Percentiles rank a stretch among this genome's conserved stretches.
Evolutionary conservation across 2,113 vertebrate species (phyloP).

Genomic region (Amblyornis subalaris): DNA sequence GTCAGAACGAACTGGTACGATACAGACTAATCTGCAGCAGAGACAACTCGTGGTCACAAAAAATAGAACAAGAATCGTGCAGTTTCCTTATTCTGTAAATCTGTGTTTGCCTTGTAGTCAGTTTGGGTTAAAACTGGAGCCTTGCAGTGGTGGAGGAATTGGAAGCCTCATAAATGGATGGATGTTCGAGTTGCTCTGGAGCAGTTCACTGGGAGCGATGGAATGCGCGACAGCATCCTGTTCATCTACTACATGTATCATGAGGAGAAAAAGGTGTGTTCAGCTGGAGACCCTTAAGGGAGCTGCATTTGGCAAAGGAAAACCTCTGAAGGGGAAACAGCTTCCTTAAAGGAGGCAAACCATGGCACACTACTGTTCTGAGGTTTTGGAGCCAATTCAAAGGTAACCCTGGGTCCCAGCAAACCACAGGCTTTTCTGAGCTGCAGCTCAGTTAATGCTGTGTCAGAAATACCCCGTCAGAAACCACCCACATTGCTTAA

Average conservation of each 20-base stretch:
- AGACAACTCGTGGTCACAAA: not conserved
- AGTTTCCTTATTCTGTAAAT: not conserved
- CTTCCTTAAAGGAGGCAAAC: not conserved
- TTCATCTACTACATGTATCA: conserved; percentile 93
- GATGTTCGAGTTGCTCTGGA: conserved; percentile 92
- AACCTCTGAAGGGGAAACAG: not conserved
- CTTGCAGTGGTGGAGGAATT: conserved; percentile 96
- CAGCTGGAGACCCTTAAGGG: not conserved
- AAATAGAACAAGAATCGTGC: not conserved
- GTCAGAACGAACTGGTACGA: not conserved
- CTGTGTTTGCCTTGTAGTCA: conserved; percentile 69
- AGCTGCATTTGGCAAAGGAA: not conserved
- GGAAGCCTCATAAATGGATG: conserved; percentile 93
- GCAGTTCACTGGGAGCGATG: conserved; percentile 89
- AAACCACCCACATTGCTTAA: not conserved
- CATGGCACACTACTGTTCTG: not conserved
- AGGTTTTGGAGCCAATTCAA: not conserved
- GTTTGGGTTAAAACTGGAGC: conserved; percentile 96
- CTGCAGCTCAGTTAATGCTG: not conserved
- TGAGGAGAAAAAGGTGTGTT: conserved; percentile 90
- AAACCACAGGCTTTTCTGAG: not conserved
- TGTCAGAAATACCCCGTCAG: not conserved
- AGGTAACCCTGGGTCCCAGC: not conserved
- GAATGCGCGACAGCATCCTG: conserved; percentile 89
- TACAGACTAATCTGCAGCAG: not conserved